phyloP scores from a whole-genome alignment of 1,140 invertebrate species.

The Lasioglossum baleicum region DNA sequence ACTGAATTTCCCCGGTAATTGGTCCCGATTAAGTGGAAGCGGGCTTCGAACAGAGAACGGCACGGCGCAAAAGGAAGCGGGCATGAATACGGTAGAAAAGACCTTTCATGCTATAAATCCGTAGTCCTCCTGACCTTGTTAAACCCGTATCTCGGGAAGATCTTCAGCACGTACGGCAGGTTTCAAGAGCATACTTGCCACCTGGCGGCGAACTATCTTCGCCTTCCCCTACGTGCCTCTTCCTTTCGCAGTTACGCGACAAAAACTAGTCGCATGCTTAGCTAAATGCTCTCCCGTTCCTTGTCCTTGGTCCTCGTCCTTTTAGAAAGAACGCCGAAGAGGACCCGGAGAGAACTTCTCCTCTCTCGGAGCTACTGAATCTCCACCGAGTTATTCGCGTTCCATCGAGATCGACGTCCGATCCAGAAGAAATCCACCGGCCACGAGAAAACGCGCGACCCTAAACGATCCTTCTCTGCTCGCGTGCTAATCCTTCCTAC shows the following conservation, averaged over 20 bases:
- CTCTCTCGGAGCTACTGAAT: constrained; percentile 16
- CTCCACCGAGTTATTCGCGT: constrained; percentile 16
- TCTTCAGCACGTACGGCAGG: constrained; percentile 59
- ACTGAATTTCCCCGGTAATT: constrained; percentile 1
- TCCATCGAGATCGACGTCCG: constrained; percentile 38
- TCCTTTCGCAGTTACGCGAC: constrained; percentile 70
- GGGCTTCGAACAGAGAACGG: neutral
- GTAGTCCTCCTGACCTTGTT: constrained; percentile 62
- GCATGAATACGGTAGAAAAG: constrained; percentile 33
- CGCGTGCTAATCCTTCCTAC: too few species aligned
- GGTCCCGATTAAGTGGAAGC: neutral
- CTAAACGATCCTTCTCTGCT: neutral
- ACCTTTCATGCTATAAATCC: constrained; percentile 42
- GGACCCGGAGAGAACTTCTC: neutral
- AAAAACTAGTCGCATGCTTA: constrained; percentile 79
- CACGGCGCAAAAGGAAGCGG: neutral
- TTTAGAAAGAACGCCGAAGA: constrained; percentile 55
- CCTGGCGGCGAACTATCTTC: constrained; percentile 64
- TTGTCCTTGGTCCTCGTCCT: constrained; percentile 65
- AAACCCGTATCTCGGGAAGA: constrained; percentile 62
- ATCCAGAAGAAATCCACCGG: constrained; percentile 12
- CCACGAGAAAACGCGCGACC: neutral
- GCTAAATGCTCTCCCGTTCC: constrained; percentile 73
- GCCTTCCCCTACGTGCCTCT: constrained; percentile 51
- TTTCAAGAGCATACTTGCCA: constrained; percentile 71